phyloP scores from a whole-genome alignment of 2,113 vertebrate genomes.

The Eudyptes chrysolophus region DNA sequence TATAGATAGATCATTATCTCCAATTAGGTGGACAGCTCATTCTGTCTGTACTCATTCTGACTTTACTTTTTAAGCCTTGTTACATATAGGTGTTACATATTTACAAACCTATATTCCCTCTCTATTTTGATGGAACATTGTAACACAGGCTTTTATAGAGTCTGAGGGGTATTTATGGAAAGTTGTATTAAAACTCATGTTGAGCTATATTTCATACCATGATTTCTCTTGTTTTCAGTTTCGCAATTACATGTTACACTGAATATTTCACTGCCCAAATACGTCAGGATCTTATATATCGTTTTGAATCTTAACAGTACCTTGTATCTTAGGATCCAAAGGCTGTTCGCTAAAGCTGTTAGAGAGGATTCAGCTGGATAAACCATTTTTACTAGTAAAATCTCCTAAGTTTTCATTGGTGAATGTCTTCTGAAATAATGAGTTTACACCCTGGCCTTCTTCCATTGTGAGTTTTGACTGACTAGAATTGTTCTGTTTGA shows the following conservation, averaged over 20 bases:
- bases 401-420: not conserved
- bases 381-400: not conserved
- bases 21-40: not conserved
- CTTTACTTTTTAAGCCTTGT: not conserved
- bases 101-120: not conserved
- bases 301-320: not conserved
- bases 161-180: not conserved
- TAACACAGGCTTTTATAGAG: not conserved
- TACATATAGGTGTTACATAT: not conserved
- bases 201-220: not conserved
- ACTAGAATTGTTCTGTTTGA: not conserved
- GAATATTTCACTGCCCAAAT: not conserved
- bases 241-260: not conserved
- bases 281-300: not conserved
- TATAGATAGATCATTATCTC: not conserved
- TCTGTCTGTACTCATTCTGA: not conserved
- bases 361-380: not conserved
- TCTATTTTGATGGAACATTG: not conserved
- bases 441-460: not conserved
- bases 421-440: not conserved
- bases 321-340: not conserved
- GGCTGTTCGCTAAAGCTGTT: not conserved
- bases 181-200: not conserved
- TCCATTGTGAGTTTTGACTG: not conserved
- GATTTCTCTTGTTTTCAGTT: not conserved